Base-by-base conservation (phyloP, 2,888 invertebrate genomes). In the Rosalia funebris region DNA sequence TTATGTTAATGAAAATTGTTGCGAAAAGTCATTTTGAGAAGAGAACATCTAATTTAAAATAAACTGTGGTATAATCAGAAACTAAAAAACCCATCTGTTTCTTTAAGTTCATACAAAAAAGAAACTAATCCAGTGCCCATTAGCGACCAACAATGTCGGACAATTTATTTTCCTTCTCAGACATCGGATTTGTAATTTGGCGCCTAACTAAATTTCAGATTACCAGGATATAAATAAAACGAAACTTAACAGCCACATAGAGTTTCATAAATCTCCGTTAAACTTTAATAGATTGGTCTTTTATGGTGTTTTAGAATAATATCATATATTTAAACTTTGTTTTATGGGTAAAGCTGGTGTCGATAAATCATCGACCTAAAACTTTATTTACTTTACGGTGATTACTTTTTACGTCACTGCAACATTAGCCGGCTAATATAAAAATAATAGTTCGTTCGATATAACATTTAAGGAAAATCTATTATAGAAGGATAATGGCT, bases 381-480 rank as follows among this genome's bases (percentile, higher is more conserved):
- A 44, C 44, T 44, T 44, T 44, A 44, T 44, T 44, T 44, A 44
- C 44, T 44, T 44, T 14, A 44, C 44, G 44, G 12, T 14, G 44
- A 44, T 44, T 19, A 44, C 44, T 25, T 44, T 20, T 44, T 44
- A 25, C 44, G 44, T 25, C 44, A 44, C 19, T 25, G 44, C 12
- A 12, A 25, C 44, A 44, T 44, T 20, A 25, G 14, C 12, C 17
- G 25, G 9, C 44, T 44, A 25, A 25, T 25, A 44, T 44, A 25
- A 25, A 44, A 25, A 5, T 20, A 44, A 44, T 12, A 44, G n/a
- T n/a, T 1, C 12, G 34, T n/a, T 25, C 25, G 4, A 25, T 25
- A 25, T 5, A 5, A 25, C 4, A 7, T 25, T 25, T n/a, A n/a
- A n/a, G n/a, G n/a, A n/a, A n/a, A n/a, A n/a, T n/a, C n/a, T n/a